A percentile compares a stretch with the other conserved stretches of the same genome.
These are phyloP conservation scores for Drosophila repleta DNA, from an alignment of 1,140 invertebrate species.

Conservation along the genomic window DNA sequence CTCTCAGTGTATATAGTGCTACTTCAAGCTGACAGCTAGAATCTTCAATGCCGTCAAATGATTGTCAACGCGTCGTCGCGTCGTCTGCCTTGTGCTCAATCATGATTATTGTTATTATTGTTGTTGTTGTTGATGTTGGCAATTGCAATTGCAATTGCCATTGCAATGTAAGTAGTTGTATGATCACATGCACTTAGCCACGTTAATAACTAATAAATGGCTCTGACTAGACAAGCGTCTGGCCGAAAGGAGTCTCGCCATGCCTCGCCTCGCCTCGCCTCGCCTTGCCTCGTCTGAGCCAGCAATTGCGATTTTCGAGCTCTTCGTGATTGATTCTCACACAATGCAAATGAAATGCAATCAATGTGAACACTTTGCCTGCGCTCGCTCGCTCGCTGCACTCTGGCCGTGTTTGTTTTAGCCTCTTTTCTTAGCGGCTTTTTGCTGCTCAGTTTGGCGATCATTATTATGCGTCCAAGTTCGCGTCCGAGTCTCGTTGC, in stretches of 20 bases:
- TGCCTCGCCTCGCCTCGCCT: constrained; percentile 26
- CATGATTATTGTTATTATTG: constrained; percentile 40
- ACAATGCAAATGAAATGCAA: constrained; percentile 79
- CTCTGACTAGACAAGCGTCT: constrained; percentile 41
- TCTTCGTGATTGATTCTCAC: constrained; percentile 73
- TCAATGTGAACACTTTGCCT: constrained; percentile 58
- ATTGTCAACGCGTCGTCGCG: constrained; percentile 67
- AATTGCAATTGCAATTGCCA: constrained; percentile 30
- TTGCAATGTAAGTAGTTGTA: constrained; percentile 38
- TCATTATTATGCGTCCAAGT: constrained; percentile 74
- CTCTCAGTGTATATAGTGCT: background rate
- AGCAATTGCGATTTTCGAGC: constrained; percentile 3
- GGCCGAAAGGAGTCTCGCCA: background rate
- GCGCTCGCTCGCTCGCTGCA: constrained; percentile 33
- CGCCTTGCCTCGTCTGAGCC: constrained; percentile 15
- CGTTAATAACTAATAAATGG: constrained; percentile 58
- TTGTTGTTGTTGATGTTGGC: constrained; percentile 20
- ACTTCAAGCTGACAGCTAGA: constrained; percentile 8
- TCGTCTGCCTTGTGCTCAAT: constrained; percentile 76
- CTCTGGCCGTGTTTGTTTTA: constrained; percentile 4
- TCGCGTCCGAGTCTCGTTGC: constrained; percentile 50
- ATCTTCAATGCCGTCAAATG: constrained; percentile 46
- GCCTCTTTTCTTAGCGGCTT: constrained; percentile 1
- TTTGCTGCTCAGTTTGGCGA: constrained; percentile 20
- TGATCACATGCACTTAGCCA: constrained; percentile 62